Evolutionary conservation across 2,113 vertebrate species (phyloP).

Genomic region (Irena cyanogastra): DNA sequence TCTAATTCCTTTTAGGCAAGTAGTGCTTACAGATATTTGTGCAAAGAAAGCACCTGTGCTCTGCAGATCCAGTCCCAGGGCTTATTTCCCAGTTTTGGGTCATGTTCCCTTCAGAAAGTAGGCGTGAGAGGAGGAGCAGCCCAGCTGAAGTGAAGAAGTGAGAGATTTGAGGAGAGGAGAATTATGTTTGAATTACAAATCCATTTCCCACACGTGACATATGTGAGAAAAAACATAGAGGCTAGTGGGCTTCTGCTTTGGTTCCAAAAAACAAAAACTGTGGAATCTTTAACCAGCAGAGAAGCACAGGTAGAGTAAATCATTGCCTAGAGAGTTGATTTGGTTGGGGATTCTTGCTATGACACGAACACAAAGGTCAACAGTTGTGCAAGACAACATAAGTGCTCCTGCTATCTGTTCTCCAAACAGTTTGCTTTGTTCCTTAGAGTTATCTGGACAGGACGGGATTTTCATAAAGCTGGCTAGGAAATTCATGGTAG

Average conservation of each 20-base stretch:
- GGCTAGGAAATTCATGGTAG: not conserved
- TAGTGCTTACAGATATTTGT: not conserved
- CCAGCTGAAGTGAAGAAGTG: not conserved
- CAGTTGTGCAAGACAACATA: not conserved
- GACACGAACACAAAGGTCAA: not conserved
- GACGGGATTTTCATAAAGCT: not conserved
- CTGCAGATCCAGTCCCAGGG: not conserved
- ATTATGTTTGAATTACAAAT: not conserved
- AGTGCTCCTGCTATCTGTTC: not conserved
- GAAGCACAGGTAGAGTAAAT: not conserved
- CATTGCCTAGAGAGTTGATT: not conserved
- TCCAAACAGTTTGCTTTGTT: not conserved
- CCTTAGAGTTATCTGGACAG: not conserved
- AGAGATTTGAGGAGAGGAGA: not conserved
- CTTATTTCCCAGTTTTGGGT: not conserved
- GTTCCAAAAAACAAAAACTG: not conserved
- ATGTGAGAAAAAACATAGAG: not conserved
- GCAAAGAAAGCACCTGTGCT: not conserved
- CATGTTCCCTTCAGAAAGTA: not conserved
- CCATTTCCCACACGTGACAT: not conserved
- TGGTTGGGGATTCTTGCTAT: not conserved
- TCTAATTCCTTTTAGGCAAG: not conserved
- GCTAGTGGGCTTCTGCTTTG: not conserved
- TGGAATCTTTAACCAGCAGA: not conserved
- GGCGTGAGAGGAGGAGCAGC: not conserved